Evolutionary conservation across 2,797 vertebrate genomes (phyloP).

Genomic region (Sebastes taczanowskii): DNA sequence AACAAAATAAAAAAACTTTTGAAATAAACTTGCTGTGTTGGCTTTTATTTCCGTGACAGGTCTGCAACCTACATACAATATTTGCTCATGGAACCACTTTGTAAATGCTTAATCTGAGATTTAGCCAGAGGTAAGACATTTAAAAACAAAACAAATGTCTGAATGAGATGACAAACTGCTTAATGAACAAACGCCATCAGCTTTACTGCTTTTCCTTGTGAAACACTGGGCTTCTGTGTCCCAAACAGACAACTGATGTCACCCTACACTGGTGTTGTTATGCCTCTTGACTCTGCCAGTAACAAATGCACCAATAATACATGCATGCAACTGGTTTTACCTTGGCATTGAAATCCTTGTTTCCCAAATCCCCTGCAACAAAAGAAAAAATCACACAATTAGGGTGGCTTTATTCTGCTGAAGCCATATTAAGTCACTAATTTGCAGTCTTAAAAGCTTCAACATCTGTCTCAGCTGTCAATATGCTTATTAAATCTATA

Average conservation of each 20-base stretch:
- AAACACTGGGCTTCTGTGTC: background rate
- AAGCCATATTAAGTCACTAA: background rate
- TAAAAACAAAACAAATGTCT: background rate
- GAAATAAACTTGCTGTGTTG: background rate
- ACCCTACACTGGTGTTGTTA: background rate
- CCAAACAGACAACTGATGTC: background rate
- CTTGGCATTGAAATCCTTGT: conserved; percentile 99
- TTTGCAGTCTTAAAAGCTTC: background rate
- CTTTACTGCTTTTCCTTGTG: background rate
- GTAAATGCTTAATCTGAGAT: background rate
- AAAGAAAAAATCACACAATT: conserved; percentile 15
- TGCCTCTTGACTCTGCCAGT: background rate
- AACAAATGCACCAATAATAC: background rate
- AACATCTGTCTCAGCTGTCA: background rate
- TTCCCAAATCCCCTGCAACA: conserved; percentile 96
- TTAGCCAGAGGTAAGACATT: background rate
- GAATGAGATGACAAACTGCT: background rate
- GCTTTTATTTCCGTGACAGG: background rate
- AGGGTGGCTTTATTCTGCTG: background rate
- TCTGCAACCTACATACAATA: background rate
- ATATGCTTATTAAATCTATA: background rate
- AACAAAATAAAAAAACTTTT: background rate
- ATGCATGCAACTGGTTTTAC: conserved; percentile 78
- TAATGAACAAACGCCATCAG: background rate
- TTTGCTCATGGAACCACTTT: background rate